Evolutionary conservation across 35 echinoderm and acorn worm species (phyloP).

Genomic region (Nesometra sesokonis): DNA sequence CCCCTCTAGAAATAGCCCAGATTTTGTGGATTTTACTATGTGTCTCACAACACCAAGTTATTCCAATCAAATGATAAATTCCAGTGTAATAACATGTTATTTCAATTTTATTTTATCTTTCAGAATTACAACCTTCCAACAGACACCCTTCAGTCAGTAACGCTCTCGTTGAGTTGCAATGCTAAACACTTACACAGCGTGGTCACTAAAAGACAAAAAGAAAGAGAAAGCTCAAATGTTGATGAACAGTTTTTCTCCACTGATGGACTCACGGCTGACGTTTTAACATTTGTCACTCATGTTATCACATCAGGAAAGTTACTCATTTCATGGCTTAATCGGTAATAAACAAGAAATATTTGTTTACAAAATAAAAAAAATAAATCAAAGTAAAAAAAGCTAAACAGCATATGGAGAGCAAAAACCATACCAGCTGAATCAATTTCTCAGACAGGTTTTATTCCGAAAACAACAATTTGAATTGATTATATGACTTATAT

Average conservation of each 20-base stretch:
- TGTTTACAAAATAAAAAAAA: no score
- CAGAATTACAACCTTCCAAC: neutral
- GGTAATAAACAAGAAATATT: no score
- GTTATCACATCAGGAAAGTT: neutral
- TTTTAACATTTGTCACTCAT: neutral
- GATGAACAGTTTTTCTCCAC: neutral
- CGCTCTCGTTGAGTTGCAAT: neutral
- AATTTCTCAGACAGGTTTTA: no score
- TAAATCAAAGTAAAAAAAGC: no score
- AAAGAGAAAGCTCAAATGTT: neutral
- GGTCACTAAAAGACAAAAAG: neutral
- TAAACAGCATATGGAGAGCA: no score
- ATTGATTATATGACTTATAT: no score
- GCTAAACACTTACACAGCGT: slow-evolving; percentile 10
- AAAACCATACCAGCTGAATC: no score
- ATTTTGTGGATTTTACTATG: no score
- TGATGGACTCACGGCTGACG: neutral
- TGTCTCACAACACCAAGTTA: no score
- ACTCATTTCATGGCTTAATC: slow-evolving; percentile 2
- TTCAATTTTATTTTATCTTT: neutral
- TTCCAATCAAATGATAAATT: no score
- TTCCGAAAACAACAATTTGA: no score
- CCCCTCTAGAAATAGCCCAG: no score
- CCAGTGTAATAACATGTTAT: neutral
- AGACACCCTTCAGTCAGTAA: neutral